Percentiles rank a stretch among this genome's conserved stretches.
These are phyloP conservation scores for Butorides virescens DNA, from an alignment of 2,113 vertebrate genomes.

Conservation along the genomic window DNA sequence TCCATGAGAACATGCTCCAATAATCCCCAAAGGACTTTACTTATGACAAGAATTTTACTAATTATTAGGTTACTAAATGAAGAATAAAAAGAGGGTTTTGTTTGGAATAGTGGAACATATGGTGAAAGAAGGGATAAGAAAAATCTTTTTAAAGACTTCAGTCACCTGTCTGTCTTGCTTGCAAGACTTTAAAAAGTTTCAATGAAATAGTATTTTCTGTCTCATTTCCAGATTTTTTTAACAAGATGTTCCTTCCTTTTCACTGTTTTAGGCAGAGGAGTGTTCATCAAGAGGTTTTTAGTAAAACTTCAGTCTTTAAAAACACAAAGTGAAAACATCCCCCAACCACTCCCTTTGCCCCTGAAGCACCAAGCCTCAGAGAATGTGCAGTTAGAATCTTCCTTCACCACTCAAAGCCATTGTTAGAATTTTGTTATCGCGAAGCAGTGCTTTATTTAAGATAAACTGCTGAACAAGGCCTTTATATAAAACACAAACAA, in stretches of 20 bases:
- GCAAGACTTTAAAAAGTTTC: not conserved
- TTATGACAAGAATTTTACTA: constrained; percentile 4
- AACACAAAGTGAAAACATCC: not conserved
- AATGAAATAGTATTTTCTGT: not conserved
- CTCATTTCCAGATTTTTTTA: not conserved
- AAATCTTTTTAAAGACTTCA: not conserved
- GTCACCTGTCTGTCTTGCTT: not conserved
- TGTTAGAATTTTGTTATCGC: not conserved
- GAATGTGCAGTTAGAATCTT: not conserved
- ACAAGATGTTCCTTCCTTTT: not conserved
- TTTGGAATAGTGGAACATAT: not conserved
- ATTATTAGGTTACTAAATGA: constrained; percentile 18
- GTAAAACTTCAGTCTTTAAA: not conserved
- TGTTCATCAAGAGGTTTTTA: not conserved
- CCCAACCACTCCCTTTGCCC: not conserved
- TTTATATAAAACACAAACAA: not conserved
- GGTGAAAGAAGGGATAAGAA: not conserved
- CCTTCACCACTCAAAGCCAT: not conserved
- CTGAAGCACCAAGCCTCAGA: not conserved
- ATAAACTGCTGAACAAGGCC: not conserved
- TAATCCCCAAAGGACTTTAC: not conserved
- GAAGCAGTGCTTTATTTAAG: not conserved
- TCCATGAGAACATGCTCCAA: not conserved
- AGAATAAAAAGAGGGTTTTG: not conserved
- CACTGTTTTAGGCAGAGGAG: not conserved